Conservation (phyloP, 2,113 vertebrate species). For the Cheirogaleus medius region DNA sequence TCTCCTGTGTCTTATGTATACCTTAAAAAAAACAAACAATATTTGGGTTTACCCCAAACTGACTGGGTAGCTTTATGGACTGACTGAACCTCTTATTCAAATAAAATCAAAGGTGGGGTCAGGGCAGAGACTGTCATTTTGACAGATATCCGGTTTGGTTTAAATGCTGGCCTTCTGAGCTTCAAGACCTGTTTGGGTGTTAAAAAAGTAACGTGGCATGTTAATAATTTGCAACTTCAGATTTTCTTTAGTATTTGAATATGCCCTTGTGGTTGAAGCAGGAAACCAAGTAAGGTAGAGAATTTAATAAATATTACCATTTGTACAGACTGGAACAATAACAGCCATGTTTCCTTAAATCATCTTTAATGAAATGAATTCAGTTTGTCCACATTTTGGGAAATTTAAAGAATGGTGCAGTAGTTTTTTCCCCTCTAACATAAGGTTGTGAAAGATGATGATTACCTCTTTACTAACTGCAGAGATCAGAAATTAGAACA, state of each 20-base stretch:
- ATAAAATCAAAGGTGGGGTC: conserved; percentile 62
- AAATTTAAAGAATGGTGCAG: background rate
- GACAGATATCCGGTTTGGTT: conserved; percentile 47
- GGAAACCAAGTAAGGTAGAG: conserved; percentile 68
- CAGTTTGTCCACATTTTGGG: conserved; percentile 44
- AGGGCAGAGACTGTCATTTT: conserved; percentile 51
- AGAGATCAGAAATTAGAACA: conserved; percentile 34
- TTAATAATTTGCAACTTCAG: conserved; percentile 75
- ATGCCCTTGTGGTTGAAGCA: conserved; percentile 61
- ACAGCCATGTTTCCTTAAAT: conserved; percentile 63
- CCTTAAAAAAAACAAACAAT: background rate
- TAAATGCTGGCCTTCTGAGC: conserved; percentile 42
- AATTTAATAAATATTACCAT: conserved; percentile 58
- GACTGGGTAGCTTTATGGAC: conserved; percentile 40
- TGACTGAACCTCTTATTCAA: conserved; percentile 60
- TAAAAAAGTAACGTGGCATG: conserved; percentile 60
- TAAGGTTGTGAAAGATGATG: conserved; percentile 48
- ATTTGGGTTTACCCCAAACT: background rate
- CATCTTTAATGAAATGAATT: conserved; percentile 61
- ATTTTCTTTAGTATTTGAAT: conserved; percentile 73
- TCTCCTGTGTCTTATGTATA: background rate
- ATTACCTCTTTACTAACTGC: conserved; percentile 40
- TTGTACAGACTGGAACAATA: conserved; percentile 50
- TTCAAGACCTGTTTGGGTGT: conserved; percentile 58
- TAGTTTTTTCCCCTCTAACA: background rate